Percentiles rank a stretch among this genome's conserved stretches.
Evolutionary conservation across 1,140 invertebrate species (phyloP).

Genomic region (Macrotrachela quadricornifera): DNA sequence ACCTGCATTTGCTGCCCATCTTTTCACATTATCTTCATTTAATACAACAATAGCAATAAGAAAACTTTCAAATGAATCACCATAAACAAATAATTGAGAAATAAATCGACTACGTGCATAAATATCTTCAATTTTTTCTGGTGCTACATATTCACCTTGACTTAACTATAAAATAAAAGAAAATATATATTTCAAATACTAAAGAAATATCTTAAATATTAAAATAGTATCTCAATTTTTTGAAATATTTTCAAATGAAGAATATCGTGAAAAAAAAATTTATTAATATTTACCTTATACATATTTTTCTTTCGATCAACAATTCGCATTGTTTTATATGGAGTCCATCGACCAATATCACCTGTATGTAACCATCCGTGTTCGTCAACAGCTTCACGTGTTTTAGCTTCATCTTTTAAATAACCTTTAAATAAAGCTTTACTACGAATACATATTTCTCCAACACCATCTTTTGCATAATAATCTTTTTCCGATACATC

Average conservation of each 20-base stretch:
- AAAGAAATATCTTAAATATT: background rate
- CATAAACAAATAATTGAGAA: conserved; percentile 87
- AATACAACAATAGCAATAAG: conserved; percentile 15
- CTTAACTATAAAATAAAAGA: background rate
- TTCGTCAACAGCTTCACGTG: conserved; percentile 26
- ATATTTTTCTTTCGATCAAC: no score
- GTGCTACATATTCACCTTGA: conserved; percentile 82
- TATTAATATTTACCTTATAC: no score
- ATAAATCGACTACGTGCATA: conserved; percentile 74
- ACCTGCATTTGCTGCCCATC: conserved; percentile 44
- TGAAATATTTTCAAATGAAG: no score
- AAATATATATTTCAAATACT: background rate
- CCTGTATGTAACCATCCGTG: conserved; percentile 34
- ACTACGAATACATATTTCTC: conserved; percentile 56
- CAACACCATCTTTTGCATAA: conserved; percentile 39
- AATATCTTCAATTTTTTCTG: conserved; percentile 94
- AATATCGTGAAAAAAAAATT: no score
- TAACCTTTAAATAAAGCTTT: conserved; percentile 52
- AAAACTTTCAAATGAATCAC: conserved; percentile 59
- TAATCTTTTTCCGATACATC: conserved; percentile 97
- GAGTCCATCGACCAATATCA: no score
- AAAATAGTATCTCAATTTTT: background rate
- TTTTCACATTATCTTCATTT: conserved; percentile 10
- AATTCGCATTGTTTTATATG: no score
- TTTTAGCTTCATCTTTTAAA: conserved; percentile 34